Percentiles rank a stretch among this genome's conserved stretches.
Evolutionary conservation across 2,797 vertebrate species (phyloP).

Genomic region (Stomatorhinus walkeri): DNA sequence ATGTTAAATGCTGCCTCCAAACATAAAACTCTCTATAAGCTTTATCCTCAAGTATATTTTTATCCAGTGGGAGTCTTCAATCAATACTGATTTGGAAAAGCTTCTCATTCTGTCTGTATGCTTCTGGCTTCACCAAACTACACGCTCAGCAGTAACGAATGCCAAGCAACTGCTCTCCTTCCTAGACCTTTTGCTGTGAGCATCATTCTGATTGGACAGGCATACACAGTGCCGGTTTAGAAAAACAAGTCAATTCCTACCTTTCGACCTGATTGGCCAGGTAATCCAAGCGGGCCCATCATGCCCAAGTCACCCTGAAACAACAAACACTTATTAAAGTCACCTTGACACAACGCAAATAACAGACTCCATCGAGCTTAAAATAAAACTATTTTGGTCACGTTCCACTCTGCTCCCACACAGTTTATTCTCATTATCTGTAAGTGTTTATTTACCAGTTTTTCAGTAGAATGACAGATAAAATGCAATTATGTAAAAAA

Average conservation of each 20-base stretch:
- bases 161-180: neutral
- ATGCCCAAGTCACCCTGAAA: conserved; percentile 79
- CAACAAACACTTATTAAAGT: conserved; percentile 24
- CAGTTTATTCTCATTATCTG: neutral
- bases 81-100: neutral
- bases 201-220: neutral
- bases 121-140: neutral
- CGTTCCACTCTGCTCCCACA: neutral
- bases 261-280: conserved; percentile 78
- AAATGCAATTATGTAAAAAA: neutral
- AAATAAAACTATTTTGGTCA: neutral
- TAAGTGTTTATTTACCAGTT: neutral
- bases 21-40: neutral
- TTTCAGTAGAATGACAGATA: neutral
- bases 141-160: neutral
- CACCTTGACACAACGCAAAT: neutral
- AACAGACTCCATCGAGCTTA: neutral
- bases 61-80: neutral
- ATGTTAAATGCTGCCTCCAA: neutral
- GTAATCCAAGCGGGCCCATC: conserved; percentile 71
- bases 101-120: neutral
- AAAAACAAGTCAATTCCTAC: conserved; percentile 53
- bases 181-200: neutral
- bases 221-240: neutral
- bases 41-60: neutral